phyloP scores from a whole-genome alignment of 1,140 invertebrate species.

The Ridgeia piscesae region DNA sequence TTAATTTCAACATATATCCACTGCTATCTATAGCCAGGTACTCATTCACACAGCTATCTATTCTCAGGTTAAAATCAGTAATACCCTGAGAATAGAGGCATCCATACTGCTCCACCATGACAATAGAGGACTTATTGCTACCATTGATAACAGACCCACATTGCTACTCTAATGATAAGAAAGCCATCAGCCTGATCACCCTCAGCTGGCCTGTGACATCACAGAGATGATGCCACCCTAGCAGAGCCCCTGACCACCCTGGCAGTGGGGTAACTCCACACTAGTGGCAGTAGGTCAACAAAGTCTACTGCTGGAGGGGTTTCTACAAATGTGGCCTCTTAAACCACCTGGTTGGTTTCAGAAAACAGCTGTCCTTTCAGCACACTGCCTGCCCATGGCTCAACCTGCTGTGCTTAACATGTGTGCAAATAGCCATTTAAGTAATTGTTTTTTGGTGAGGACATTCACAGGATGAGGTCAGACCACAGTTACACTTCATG shows the following conservation, averaged over 20 bases:
- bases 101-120: not conserved
- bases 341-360: not conserved
- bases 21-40: too few relatives aligned
- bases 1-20: too few relatives aligned
- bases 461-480: not conserved
- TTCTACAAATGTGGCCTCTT: not conserved
- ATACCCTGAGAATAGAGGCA: not conserved
- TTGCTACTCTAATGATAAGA: not conserved
- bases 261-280: not conserved
- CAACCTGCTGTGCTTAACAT: not conserved
- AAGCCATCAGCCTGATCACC: too few relatives aligned
- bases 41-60: too few relatives aligned
- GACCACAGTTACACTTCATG: not conserved
- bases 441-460: not conserved
- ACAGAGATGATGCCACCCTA: not conserved
- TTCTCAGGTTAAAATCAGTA: too few relatives aligned
- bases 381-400: not conserved
- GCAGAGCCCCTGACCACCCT: not conserved
- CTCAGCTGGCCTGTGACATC: not conserved
- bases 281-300: not conserved
- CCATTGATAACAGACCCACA: not conserved
- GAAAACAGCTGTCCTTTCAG: not conserved
- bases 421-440: not conserved
- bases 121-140: not conserved
- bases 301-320: not conserved